Base-by-base conservation (phyloP, 1,140 invertebrate species). In the Eumeta japonica region DNA sequence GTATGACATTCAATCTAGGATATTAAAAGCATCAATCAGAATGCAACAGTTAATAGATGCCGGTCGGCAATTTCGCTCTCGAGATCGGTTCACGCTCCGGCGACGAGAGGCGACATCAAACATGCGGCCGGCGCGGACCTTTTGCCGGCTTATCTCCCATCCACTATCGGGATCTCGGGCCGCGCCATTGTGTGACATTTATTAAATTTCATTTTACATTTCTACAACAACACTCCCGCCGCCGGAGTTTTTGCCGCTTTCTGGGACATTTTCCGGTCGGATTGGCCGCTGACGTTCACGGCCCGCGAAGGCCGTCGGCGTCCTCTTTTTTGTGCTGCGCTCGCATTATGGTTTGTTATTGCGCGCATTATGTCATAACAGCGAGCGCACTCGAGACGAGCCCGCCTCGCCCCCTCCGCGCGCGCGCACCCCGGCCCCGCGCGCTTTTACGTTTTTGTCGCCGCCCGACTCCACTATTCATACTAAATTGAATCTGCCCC, bases 141-240 rank as follows among this genome's bases (percentile, higher is more conserved):
- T 71, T 68, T 71, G 62, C 56, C 55, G 67, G 64, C 65, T 71
- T 74, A 74, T 71, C 68, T 70, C 55, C 55, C 55, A 71, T 73
- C 63, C 62, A 65, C 65, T 63, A 68, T 67, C 61, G 55, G 51
- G 37, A 64, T 66, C 68, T 68, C 48, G 60, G 56, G 45, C 51
- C 44, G 30, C 36, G 42, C 58, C 43, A 67, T 74, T 74, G 62
- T 74, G 38, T 48, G 41, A 56, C 64, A 63, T 71, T 74, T 74
- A 74, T 74, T 74, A 74, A 74, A 74, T 70, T 74, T 74, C 62
- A 74, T 74, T 74, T 73, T 71, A 67, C 56, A 57, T 67, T 68
- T 55, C 65, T 74, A 67, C 62, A 62, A 68, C 68, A 71, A 71
- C 68, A 70, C 66, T 73, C 62, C 67, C 67, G 64, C 71, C 68